Conservation (phyloP, 2,888 invertebrate species). For the Rugalucina vietnamica region DNA sequence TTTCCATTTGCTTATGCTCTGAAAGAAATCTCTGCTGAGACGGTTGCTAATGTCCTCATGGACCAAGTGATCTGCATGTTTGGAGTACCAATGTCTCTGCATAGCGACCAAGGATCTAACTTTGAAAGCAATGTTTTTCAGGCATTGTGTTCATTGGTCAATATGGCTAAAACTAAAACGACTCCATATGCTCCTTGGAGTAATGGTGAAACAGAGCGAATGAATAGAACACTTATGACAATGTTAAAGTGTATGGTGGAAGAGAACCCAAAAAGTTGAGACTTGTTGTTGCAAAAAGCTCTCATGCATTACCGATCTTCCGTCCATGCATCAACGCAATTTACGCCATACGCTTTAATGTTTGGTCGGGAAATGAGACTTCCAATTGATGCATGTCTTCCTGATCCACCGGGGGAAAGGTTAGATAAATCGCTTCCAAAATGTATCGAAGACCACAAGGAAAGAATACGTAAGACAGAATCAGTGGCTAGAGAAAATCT, state of each 20-base stretch:
- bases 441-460: not conserved
- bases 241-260: not conserved
- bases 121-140: conserved; percentile 5
- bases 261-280: conserved; percentile 5
- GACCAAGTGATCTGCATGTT: conserved; percentile 8
- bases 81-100: not conserved
- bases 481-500: not conserved
- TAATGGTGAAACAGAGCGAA: conserved; percentile 9
- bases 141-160: not conserved
- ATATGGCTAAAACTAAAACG: conserved; percentile 1
- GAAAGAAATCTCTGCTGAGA: not conserved
- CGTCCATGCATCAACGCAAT: conserved; percentile 5
- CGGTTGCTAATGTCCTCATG: conserved; percentile 7
- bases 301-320: conserved; percentile 21
- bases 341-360: conserved; percentile 13
- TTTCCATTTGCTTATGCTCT: not conserved
- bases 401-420: not conserved
- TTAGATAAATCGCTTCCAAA: not conserved
- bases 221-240: no score
- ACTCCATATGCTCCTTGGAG: conserved; percentile 3
- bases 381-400: not conserved
- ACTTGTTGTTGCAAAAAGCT: not conserved
- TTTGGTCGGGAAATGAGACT: conserved; percentile 19
- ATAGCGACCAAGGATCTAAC: conserved; percentile 11
- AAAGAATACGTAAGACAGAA: conserved; percentile 6